Evolutionary conservation across 1,140 invertebrate genomes (phyloP).

Genomic region (Heliconius nattereri): DNA sequence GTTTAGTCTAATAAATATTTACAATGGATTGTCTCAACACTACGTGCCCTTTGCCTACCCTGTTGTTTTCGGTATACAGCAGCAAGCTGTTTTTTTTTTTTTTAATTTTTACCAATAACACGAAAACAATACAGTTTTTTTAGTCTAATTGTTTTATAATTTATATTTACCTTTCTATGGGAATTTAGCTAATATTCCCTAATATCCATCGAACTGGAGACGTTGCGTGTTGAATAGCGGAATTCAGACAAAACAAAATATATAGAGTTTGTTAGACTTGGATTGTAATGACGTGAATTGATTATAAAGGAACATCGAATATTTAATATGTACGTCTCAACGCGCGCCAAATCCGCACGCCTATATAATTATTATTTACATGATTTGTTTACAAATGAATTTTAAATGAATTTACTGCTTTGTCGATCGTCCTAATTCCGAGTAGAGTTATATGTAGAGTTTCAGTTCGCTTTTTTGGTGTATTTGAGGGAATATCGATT

Average conservation of each 20-base stretch:
- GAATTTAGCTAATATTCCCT: no score
- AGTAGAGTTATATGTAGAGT: neutral
- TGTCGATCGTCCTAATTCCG: neutral
- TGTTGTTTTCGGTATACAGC: no score
- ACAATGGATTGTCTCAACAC: neutral
- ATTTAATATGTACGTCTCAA: neutral
- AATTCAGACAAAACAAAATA: neutral
- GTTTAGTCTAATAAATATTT: neutral
- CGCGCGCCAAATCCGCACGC: constrained; percentile 22
- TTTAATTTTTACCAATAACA: no score
- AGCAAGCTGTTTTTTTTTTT: no score
- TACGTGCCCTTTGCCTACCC: no score
- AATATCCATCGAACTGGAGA: no score
- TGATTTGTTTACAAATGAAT: constrained; percentile 19
- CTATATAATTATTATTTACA: constrained; percentile 15
- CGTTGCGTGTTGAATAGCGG: no score
- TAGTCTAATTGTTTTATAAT: no score
- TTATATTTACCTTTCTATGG: no score
- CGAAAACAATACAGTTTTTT: no score
- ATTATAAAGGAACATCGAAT: neutral
- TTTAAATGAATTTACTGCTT: neutral
- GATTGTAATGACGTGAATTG: neutral
- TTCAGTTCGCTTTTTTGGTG: neutral
- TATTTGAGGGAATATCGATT: neutral
- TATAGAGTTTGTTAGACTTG: neutral